These are phyloP conservation scores for Pterocles orientalis DNA, from an alignment of 2,113 vertebrate genomes.

Conservation along the genomic window DNA sequence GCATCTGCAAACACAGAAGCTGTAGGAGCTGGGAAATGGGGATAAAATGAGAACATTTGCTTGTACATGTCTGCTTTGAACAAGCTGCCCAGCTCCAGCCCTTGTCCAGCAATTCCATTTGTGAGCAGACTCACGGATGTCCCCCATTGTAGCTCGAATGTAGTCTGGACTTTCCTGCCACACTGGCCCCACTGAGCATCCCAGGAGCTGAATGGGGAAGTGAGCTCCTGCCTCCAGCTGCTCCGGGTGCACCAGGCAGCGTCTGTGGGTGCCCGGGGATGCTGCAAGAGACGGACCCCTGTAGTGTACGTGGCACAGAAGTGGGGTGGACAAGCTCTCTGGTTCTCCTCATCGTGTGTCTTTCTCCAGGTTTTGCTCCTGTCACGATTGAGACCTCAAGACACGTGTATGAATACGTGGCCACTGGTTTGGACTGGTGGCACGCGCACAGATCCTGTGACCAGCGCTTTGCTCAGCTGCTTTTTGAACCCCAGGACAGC, in stretches of 20 bases:
- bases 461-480: slow-evolving; percentile 78
- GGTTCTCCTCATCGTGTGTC: background rate
- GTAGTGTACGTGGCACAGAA: fast-evolving
- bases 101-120: background rate
- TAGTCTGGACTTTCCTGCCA: background rate
- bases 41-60: background rate
- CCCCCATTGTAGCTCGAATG: fast-evolving
- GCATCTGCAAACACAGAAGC: background rate
- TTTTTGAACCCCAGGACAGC: background rate
- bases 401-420: slow-evolving; percentile 76
- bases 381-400: slow-evolving; percentile 63
- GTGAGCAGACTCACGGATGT: background rate
- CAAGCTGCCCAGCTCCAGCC: background rate
- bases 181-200: background rate
- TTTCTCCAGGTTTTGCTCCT: slow-evolving; percentile 42
- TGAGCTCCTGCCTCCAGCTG: background rate
- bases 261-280: background rate
- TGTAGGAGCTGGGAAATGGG: background rate
- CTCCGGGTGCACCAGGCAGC: background rate
- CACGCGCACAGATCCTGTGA: slow-evolving; percentile 80
- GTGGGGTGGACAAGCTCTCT: background rate
- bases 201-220: fast-evolving
- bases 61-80: background rate
- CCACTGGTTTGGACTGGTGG: slow-evolving; percentile 76
- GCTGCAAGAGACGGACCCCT: background rate